Evolutionary conservation across 2,888 invertebrate genomes (phyloP), one percentile per base, ranked within the genome.

Genomic region (Tetranychus piercei): DNA sequence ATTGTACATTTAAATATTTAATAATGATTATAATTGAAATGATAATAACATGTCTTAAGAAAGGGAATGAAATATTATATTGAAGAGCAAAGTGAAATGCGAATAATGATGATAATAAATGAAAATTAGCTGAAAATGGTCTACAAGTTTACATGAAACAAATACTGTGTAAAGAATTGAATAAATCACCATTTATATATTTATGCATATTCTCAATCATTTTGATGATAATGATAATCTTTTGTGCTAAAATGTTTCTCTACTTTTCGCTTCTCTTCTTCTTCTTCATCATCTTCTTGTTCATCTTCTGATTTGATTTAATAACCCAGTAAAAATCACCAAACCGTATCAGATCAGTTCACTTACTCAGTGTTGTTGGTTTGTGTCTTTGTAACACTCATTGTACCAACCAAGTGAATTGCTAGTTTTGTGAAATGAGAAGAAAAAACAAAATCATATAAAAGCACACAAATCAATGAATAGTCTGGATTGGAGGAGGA

Each of bases 271-370:
- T 15, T 55, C 55, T 55, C n/a, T n/a, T 55, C 45, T 3, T 45
- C 55, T 55, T 55, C 6, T 15, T 55, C 9, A 55, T 55, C 55
- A n/a, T 55, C 45, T 3, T 45, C 55, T 55, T 55, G 55, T 15
- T 55, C 9, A 55, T 55, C 55, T 15, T 55, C 6, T 55, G 55
- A 55, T 55, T 55, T 55, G 55, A 55, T 55, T 55, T 55, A 55
- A 55, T 55, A 55, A 55, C 55, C 55, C 55, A 55, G 55, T 55
- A 15, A 55, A 55, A 55, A 55, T 55, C 55, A 55, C 55, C 55
- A 55, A 55, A 55, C 55, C 55, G 55, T 55, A 55, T 55, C 55
- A 55, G 55, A 55, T 55, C 55, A 55, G 55, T 55, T 55, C 55
- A 55, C 9, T 55, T 34, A 34, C 34, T 34, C 11, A 55, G 55